phyloP scores from a whole-genome alignment of 2,888 invertebrate genomes.

The Himalopsyche japonica region DNA sequence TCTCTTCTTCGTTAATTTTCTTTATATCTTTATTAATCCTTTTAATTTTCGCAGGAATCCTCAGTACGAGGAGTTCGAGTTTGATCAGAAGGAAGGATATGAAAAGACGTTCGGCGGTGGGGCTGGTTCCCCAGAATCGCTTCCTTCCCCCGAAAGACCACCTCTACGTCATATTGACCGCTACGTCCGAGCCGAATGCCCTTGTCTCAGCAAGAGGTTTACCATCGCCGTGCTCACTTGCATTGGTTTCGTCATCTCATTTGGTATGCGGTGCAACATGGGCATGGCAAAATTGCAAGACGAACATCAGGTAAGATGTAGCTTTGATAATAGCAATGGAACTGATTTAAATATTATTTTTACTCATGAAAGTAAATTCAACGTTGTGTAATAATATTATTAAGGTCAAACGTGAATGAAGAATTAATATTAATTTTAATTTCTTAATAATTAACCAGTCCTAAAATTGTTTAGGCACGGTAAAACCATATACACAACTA shows the following conservation, averaged over 20 bases:
- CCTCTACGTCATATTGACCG: slow-evolving; percentile 85
- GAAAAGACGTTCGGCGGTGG: slow-evolving; percentile 67
- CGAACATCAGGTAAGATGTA: slow-evolving; percentile 62
- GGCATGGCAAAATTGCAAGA: slow-evolving; percentile 92
- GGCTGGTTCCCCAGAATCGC: slow-evolving; percentile 72
- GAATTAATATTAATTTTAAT: too few species aligned
- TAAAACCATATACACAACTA: too few species aligned
- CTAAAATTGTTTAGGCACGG: too few species aligned
- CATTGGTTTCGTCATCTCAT: slow-evolving; percentile 90
- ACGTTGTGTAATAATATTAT: too few species aligned
- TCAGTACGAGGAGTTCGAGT: slow-evolving; percentile 70
- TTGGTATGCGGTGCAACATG: slow-evolving; percentile 99
- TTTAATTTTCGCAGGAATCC: slow-evolving; percentile 53
- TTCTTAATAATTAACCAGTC: too few species aligned
- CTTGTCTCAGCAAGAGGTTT: slow-evolving; percentile 83
- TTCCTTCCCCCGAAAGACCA: slow-evolving; percentile 82
- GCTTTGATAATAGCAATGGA: neutral
- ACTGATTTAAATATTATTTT: too few species aligned
- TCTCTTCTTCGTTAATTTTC: too few species aligned
- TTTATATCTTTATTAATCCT: slow-evolving; percentile 14
- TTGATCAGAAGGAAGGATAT: slow-evolving; percentile 59
- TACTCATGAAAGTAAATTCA: too few species aligned
- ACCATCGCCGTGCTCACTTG: slow-evolving; percentile 86
- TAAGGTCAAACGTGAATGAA: too few species aligned
- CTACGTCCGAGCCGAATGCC: slow-evolving; percentile 84